Evolutionary conservation across 1,140 invertebrate species (phyloP).

Genomic region (Zaprionus ghesquierei): DNA sequence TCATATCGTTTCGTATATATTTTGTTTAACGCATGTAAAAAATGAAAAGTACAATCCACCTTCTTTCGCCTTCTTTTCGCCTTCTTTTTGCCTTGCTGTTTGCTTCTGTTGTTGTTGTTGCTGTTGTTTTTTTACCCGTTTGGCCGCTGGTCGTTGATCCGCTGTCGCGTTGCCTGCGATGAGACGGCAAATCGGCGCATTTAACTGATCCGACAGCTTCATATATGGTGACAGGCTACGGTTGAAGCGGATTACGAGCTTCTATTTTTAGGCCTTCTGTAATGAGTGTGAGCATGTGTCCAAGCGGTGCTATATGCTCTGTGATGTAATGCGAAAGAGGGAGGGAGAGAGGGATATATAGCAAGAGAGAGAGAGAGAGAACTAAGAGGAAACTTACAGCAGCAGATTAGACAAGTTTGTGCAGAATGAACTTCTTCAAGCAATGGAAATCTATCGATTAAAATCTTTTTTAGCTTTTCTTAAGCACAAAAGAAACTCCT

Average conservation of each 20-base stretch:
- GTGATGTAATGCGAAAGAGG: constrained; percentile 21
- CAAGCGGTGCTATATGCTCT: background rate
- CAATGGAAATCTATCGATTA: too few species aligned
- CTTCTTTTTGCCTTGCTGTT: constrained; percentile 9
- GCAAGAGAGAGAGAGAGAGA: background rate
- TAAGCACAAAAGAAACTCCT: too few species aligned
- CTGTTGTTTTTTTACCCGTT: background rate
- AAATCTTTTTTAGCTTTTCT: too few species aligned
- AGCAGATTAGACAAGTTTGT: too few species aligned
- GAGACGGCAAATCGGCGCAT: constrained; percentile 55
- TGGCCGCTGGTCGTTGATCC: constrained; percentile 70
- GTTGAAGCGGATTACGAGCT: constrained; percentile 17
- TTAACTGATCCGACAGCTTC: constrained; percentile 65
- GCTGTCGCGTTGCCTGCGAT: constrained; percentile 21
- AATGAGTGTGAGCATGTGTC: background rate
- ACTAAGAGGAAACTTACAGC: background rate
- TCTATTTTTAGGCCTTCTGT: constrained; percentile 57
- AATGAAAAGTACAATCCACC: constrained; percentile 50
- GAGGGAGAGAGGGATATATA: background rate
- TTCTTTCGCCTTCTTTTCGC: constrained; percentile 21
- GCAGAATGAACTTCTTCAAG: too few species aligned
- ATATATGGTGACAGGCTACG: constrained; percentile 31
- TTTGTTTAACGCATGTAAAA: constrained; percentile 37
- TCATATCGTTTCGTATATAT: constrained; percentile 14
- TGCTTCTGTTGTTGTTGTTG: background rate